Evolutionary conservation across 35 echinoderm and acorn worm genomes (phyloP).

Genomic region (Lytechinus variegatus): DNA sequence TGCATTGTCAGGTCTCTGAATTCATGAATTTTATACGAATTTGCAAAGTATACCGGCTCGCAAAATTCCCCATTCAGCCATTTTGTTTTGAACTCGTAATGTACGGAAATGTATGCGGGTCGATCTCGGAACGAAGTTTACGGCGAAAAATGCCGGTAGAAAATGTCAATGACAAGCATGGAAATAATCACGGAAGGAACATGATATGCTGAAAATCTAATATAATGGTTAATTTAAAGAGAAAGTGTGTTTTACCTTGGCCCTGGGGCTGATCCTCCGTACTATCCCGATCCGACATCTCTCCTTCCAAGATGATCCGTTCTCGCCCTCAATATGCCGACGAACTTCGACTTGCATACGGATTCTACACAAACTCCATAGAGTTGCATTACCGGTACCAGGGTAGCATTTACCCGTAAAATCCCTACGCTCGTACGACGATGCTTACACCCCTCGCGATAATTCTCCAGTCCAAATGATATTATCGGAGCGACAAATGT

Average conservation of each 20-base stretch:
- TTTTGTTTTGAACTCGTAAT: conserved; percentile 49
- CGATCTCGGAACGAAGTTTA: conserved; percentile 20
- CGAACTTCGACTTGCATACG: not conserved
- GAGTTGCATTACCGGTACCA: not conserved
- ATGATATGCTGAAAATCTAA: not conserved
- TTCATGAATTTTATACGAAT: not conserved
- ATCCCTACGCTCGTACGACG: not conserved
- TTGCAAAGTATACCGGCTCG: conserved; percentile 24
- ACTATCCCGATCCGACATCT: conserved; percentile 96
- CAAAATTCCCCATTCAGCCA: conserved; percentile 18
- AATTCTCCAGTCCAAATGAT: conserved; percentile 29
- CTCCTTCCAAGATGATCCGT: conserved; percentile 55
- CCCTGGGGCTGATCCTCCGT: conserved; percentile 95
- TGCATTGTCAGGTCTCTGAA: not conserved
- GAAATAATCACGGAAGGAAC: not conserved
- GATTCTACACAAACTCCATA: not conserved
- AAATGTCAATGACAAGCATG: not conserved
- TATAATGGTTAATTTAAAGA: conserved; percentile 45
- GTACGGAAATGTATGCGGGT: conserved; percentile 37
- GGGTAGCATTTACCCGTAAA: not conserved
- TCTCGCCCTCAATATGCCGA: conserved; percentile 49
- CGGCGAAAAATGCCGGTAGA: conserved; percentile 39
- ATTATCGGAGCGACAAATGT: not conserved
- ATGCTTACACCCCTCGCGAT: not conserved
- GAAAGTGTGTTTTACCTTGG: conserved; percentile 74